Conservation (phyloP, 2,797 vertebrate genomes). For the Zenarchopterus dispar region DNA sequence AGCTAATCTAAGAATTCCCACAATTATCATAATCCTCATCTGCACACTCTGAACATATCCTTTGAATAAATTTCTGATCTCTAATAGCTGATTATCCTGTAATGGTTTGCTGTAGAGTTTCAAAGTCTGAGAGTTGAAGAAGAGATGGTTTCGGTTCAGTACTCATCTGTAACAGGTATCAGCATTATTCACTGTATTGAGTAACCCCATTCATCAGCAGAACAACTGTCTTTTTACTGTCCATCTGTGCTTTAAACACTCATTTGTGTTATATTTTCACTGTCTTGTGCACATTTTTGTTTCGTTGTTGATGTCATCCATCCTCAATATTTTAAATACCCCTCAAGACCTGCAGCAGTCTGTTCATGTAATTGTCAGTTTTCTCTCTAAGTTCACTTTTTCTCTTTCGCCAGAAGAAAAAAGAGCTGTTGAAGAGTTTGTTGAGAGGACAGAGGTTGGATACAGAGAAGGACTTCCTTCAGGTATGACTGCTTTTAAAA, state of each 20-base stretch:
- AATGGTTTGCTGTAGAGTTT: conserved; percentile 54
- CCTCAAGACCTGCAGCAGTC: not conserved
- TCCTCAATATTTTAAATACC: not conserved
- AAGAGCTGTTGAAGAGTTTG: conserved; percentile 68
- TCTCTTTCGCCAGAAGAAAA: conserved; percentile 69
- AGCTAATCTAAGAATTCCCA: not conserved
- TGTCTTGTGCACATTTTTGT: not conserved
- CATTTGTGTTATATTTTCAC: not conserved
- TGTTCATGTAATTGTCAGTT: not conserved
- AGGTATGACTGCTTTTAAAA: conserved; percentile 66
- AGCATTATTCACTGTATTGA: not conserved
- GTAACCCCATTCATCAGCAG: too few species aligned
- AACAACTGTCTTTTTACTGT: too few species aligned
- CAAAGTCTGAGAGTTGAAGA: conserved; percentile 65
- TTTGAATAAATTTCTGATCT: not conserved
- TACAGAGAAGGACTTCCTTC: conserved; percentile 51
- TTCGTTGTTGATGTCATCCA: not conserved
- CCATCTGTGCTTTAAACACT: too few species aligned
- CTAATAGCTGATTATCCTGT: conserved; percentile 27
- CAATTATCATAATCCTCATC: conserved; percentile 10
- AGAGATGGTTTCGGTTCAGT: conserved; percentile 54
- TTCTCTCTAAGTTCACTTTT: conserved; percentile 43
- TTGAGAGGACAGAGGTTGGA: conserved; percentile 52
- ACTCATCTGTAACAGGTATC: conserved; percentile 62
- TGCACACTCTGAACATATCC: not conserved